Evolutionary conservation across 1,140 invertebrate species (phyloP).

Genomic region (Geopemphigus sp.): DNA sequence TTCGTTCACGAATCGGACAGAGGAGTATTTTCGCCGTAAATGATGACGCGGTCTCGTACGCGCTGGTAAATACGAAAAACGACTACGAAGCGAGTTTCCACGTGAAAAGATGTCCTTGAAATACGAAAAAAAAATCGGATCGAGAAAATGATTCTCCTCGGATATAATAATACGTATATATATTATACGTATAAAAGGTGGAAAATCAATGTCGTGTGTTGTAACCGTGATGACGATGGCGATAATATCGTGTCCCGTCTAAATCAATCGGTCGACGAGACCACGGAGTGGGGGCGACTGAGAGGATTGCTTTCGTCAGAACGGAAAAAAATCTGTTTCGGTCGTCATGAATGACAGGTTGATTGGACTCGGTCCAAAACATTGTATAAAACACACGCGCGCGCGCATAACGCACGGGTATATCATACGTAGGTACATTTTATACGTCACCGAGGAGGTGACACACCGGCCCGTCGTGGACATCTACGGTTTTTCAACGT

Average conservation of each 20-base stretch:
- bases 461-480: no score
- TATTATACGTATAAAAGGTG: constrained; percentile 13
- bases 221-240: constrained; percentile 21
- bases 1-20: no score
- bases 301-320: constrained; percentile 2
- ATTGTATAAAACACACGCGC: not conserved
- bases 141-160: not conserved
- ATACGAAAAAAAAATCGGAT: not conserved
- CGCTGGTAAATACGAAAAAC: not conserved
- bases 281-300: not conserved
- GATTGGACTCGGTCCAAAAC: constrained; percentile 43
- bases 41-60: not conserved
- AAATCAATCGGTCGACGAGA: not conserved
- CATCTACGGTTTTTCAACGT: no score
- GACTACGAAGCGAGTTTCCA: not conserved
- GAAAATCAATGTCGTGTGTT: constrained; percentile 43
- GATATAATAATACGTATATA: not conserved
- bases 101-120: constrained; percentile 8
- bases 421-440: not conserved
- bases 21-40: not conserved
- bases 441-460: no score
- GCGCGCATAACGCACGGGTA: no score
- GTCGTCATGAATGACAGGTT: constrained; percentile 43
- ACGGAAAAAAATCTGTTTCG: constrained; percentile 32
- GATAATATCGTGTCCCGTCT: not conserved